Evolutionary conservation across 1,140 invertebrate species (phyloP).

Genomic region (Steinernema khuongi): DNA sequence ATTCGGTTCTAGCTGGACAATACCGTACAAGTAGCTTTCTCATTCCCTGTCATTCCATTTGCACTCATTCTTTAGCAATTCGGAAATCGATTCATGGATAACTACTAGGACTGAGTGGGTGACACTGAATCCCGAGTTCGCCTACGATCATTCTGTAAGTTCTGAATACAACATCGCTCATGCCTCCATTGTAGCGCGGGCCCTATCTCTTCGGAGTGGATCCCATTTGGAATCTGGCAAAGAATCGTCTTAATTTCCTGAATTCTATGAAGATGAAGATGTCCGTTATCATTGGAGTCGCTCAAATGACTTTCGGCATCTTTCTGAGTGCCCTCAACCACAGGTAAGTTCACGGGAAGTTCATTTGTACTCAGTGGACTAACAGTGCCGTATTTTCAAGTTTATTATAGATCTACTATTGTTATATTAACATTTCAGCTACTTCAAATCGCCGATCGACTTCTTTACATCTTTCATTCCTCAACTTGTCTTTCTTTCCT

Average conservation of each 20-base stretch:
- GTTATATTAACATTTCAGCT: conserved; percentile 20
- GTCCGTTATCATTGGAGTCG: conserved; percentile 88
- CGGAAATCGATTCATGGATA: conserved; percentile 15
- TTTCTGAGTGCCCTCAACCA: conserved; percentile 82
- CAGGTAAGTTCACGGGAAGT: conserved; percentile 65
- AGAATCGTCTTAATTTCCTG: conserved; percentile 90
- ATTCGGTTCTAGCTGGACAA: conserved; percentile 80
- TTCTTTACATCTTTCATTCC: conserved; percentile 74
- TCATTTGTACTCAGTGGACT: neutral
- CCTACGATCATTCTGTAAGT: conserved; percentile 30
- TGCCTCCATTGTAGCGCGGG: neutral
- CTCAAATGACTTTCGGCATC: conserved; percentile 95
- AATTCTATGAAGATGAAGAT: conserved; percentile 99
- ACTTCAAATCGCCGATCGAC: conserved; percentile 60
- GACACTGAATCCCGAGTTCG: conserved; percentile 29
- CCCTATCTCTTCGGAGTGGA: conserved; percentile 83
- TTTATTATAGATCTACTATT: neutral
- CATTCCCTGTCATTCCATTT: neutral
- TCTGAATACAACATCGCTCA: neutral
- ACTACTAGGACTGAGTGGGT: neutral
- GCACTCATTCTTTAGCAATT: conserved; percentile 19
- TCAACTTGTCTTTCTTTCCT: conserved; percentile 79
- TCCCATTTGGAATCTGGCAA: conserved; percentile 68
- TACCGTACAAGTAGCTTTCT: conserved; percentile 55
- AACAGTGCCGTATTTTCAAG: neutral